phyloP scores from a whole-genome alignment of 2,888 invertebrate species.

The Hedya salicella region DNA sequence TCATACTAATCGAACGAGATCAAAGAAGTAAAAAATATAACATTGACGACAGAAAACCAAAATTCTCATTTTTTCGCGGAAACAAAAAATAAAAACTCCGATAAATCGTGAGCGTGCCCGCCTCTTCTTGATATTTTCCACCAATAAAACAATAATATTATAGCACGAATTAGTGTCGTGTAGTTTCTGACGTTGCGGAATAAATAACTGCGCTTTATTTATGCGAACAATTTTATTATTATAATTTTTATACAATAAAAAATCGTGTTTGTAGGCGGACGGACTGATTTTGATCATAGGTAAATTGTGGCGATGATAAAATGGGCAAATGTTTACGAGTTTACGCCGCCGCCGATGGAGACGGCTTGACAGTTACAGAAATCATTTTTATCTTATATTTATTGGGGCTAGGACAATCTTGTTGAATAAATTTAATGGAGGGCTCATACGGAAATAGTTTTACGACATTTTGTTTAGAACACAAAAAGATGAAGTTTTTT shows the following conservation, averaged over 20 bases:
- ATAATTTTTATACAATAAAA: slow-evolving; percentile 72
- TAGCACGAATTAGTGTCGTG: slow-evolving; percentile 65
- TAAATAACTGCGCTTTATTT: slow-evolving; percentile 71
- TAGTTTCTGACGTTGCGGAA: slow-evolving; percentile 64
- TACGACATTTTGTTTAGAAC: slow-evolving; percentile 22
- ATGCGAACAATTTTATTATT: slow-evolving; percentile 72
- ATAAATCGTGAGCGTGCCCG: slow-evolving; percentile 70
- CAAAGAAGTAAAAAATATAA: slow-evolving; percentile 47
- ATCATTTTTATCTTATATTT: slow-evolving; percentile 20
- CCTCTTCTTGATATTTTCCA: slow-evolving; percentile 73
- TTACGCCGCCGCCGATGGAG: slow-evolving; percentile 19
- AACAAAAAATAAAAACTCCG: slow-evolving; percentile 73
- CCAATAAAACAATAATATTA: slow-evolving; percentile 82
- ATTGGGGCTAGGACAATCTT: slow-evolving; percentile 4
- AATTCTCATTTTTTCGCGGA: slow-evolving; percentile 66
- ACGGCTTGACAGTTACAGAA: slow-evolving; percentile 5
- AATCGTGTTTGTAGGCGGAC: slow-evolving; percentile 60
- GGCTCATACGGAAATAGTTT: slow-evolving; percentile 25
- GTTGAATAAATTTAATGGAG: slow-evolving; percentile 26
- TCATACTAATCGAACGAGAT: slow-evolving; percentile 41
- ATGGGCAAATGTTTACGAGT: slow-evolving; percentile 34
- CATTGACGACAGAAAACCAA: slow-evolving; percentile 51
- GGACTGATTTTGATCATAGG: slow-evolving; percentile 56
- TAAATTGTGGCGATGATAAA: slow-evolving; percentile 41
- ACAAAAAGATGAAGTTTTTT: slow-evolving; percentile 6